Evolutionary conservation across 2,113 vertebrate genomes (phyloP), one percentile per base, ranked within the genome.

Genomic region (Diglossa brunneiventris): DNA sequence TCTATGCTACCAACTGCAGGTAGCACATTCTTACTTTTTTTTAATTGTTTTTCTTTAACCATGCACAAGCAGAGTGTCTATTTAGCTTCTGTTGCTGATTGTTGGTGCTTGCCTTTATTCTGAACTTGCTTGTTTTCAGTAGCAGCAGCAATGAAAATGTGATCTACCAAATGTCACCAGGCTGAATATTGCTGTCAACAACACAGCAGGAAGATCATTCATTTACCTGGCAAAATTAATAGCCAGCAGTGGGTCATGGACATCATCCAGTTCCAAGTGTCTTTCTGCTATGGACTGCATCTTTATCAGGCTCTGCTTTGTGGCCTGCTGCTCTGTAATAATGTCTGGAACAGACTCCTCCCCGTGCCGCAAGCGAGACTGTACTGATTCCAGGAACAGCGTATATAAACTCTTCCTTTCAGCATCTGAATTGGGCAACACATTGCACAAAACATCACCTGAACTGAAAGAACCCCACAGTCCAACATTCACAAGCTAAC

Each of bases 201-300:
- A 22, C 15, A 63, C 39, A 70, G 56, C 17, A 37, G 44, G 63
- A 79, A 63, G 39, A 91, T 21, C 26, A 56, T 59, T 78, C 63
- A 69, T 44, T 98, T 93, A 99, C 99, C 99, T 99, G 92, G 99
- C 99, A 95, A 99, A 99, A 97, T 99, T 99, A 93, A 99, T 99
- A 89, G 99, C 99, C 93, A 99, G 83, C 70, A 99, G 96, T 0
- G 99, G 99, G 75, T 99, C 99, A 3, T 99, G 98, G 72, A 99
- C 96, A 55, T 99, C 98, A 12, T 99, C 98, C 50, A 99, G 97
- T 77, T 99, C 98, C 84, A 99, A 98, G 78, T 99, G 99, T 58
- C 98, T 98, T 16, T 98, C 98, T n/a, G 99, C 98, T 58, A 99
- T 98, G 82, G 99, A 99, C 82, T 99, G 99, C 98, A 99, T 99